phyloP scores from a whole-genome alignment of 2,113 vertebrate species.

The Planiliza haematocheilus region DNA sequence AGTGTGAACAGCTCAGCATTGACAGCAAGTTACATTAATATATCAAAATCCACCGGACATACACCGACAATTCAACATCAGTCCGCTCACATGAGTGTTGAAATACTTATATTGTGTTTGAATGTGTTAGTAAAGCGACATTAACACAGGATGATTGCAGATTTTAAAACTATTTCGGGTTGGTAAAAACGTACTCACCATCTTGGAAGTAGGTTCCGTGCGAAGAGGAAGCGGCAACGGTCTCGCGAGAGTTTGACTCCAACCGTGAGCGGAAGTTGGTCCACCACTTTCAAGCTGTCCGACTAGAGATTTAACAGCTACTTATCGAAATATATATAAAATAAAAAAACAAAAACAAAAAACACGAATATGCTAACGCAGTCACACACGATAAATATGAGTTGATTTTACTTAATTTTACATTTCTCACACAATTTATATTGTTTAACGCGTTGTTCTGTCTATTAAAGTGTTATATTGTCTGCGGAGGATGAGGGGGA shows the following conservation, averaged over 20 bases:
- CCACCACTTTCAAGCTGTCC: slow-evolving; percentile 18
- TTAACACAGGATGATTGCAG: slow-evolving; percentile 62
- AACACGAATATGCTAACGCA: accelerated
- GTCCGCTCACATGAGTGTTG: accelerated
- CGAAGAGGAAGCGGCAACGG: slow-evolving; percentile 73
- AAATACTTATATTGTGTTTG: accelerated
- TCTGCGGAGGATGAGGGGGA: background rate
- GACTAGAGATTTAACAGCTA: background rate
- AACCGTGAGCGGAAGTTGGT: slow-evolving; percentile 55
- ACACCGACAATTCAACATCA: background rate
- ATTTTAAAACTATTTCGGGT: slow-evolving; percentile 44
- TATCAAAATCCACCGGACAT: accelerated
- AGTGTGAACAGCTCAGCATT: background rate
- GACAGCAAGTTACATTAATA: background rate
- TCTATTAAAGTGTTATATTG: no score
- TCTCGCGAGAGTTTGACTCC: slow-evolving; percentile 78
- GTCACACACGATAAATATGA: accelerated
- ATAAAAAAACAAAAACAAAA: background rate
- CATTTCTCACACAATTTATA: accelerated
- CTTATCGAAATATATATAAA: no score
- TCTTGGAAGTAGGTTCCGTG: slow-evolving; percentile 83
- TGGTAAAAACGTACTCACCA: slow-evolving; percentile 73
- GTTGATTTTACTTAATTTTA: no score
- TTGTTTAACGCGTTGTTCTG: no score
- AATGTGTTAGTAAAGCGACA: accelerated